Percentiles rank a stretch among this genome's conserved stretches.
Evolutionary conservation across 1,140 invertebrate species (phyloP).

Genomic region (Octopus sinensis): DNA sequence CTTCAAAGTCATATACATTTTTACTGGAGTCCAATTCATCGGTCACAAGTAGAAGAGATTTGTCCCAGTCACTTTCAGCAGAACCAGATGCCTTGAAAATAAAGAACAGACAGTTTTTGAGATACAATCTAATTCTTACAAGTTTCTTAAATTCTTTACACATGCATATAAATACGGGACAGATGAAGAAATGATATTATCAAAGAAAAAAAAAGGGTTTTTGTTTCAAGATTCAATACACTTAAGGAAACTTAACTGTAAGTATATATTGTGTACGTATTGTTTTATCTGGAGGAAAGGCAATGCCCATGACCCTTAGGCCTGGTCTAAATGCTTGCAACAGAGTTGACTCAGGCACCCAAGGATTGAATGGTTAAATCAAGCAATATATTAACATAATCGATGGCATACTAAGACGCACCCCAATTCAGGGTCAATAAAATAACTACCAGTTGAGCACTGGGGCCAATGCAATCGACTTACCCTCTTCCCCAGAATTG

Average conservation of each 20-base stretch:
- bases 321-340: too few species aligned
- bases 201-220: background rate
- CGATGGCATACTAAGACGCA: too few species aligned
- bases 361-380: too few species aligned
- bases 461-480: too few species aligned
- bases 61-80: background rate
- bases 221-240: background rate
- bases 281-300: too few species aligned
- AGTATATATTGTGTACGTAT: too few species aligned
- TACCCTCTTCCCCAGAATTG: too few species aligned
- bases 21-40: background rate
- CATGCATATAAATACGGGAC: background rate
- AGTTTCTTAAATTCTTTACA: background rate
- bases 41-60: background rate
- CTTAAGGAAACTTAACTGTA: background rate
- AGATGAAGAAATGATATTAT: background rate
- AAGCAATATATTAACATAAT: too few species aligned
- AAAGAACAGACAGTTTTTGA: background rate
- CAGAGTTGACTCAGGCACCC: too few species aligned
- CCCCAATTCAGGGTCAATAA: too few species aligned
- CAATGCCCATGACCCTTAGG: too few species aligned
- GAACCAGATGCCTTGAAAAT: background rate
- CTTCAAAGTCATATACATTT: slow-evolving; percentile 5
- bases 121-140: background rate
- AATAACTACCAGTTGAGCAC: too few species aligned